Evolutionary conservation across 2,113 vertebrate genomes (phyloP).

Genomic region (Scomber colias): DNA sequence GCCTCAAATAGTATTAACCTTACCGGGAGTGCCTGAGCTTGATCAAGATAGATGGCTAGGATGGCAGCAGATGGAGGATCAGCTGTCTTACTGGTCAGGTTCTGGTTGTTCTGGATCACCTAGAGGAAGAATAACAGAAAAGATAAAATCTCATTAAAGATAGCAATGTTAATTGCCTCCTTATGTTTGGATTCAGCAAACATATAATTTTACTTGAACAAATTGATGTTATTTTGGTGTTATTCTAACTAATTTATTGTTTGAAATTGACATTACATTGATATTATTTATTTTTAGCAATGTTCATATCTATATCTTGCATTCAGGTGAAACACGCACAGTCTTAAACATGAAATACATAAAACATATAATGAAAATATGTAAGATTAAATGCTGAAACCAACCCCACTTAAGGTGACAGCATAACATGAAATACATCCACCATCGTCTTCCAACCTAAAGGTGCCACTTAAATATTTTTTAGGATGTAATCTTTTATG

Average conservation of each 20-base stretch:
- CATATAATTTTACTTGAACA: not conserved
- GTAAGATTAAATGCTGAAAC: not conserved
- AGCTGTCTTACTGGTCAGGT: slow-evolving; percentile 84
- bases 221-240: not conserved
- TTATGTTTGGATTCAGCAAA: no score
- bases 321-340: not conserved
- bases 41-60: slow-evolving; percentile 91
- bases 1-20: slow-evolving; percentile 61
- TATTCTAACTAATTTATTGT: not conserved
- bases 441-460: no score
- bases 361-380: not conserved
- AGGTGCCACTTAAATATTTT: not conserved
- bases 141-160: not conserved
- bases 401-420: not conserved
- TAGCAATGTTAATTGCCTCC: no score
- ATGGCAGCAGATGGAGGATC: slow-evolving; percentile 91
- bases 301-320: no score
- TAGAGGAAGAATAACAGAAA: slow-evolving; percentile 52
- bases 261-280: not conserved
- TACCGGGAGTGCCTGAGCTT: slow-evolving; percentile 90
- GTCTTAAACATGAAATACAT: not conserved
- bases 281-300: not conserved
- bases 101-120: slow-evolving; percentile 91
- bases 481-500: not conserved
- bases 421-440: no score